Conservation (phyloP, 1,140 invertebrate species). For the Macrobrachium rosenbergii region DNA sequence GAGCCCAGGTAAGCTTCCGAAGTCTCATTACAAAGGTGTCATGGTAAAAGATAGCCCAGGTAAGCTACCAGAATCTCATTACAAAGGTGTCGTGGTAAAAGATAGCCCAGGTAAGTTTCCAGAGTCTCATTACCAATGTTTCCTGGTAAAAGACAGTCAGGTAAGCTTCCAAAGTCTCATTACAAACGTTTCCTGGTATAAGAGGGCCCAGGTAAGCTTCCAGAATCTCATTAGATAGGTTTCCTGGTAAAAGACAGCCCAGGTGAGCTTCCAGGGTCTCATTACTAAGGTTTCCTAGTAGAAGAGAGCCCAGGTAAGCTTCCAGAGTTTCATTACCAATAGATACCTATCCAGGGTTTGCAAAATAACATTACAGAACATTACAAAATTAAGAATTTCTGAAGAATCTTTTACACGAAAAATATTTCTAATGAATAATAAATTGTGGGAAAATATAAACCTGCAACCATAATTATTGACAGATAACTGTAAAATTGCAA, state of each 20-base stretch:
- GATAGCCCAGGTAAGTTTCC: no score
- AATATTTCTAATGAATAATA: no score
- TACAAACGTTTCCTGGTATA: not conserved
- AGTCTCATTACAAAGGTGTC: not conserved
- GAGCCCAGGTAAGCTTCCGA: slow-evolving; percentile 74
- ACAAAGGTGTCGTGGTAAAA: not conserved
- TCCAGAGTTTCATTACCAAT: not conserved
- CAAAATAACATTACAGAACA: no score
- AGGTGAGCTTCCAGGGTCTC: slow-evolving; percentile 71
- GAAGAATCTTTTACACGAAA: no score
- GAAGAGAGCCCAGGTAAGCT: not conserved
- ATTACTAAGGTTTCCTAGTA: not conserved
- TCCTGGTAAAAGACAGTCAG: not conserved
- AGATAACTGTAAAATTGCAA: no score
- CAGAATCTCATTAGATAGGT: not conserved
- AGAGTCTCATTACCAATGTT: not conserved
- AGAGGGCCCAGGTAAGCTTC: not conserved
- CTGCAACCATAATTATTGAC: no score
- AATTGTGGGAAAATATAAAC: no score
- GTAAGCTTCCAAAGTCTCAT: not conserved
- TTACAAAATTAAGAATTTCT: no score
- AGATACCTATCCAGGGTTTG: no score
- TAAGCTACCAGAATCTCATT: not conserved
- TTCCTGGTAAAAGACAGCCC: slow-evolving; percentile 74
- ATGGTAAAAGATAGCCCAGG: not conserved